These are phyloP conservation scores for Leptinotarsa defecta DNA, from an alignment of 1,140 invertebrate species.

Conservation along the genomic window DNA sequence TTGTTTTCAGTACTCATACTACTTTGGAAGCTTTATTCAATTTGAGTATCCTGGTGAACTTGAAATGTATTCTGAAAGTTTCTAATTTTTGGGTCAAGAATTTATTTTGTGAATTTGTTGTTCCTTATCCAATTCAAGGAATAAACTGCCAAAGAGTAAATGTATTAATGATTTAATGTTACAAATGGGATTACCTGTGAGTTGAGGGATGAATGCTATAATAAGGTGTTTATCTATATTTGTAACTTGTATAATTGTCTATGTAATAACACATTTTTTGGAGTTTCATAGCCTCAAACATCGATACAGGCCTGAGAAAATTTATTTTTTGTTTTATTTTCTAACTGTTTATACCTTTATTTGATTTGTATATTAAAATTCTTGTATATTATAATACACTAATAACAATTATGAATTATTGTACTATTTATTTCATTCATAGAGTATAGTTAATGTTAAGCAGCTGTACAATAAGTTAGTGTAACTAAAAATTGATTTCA, in stretches of 20 bases:
- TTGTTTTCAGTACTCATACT: not conserved
- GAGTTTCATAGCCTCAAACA: slow-evolving; percentile 26
- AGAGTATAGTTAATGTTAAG: slow-evolving; percentile 14
- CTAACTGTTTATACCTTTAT: not conserved
- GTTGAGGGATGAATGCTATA: slow-evolving; percentile 23
- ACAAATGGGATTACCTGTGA: slow-evolving; percentile 28
- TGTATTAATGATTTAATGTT: slow-evolving; percentile 22
- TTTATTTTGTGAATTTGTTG: slow-evolving; percentile 12
- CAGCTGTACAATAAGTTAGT: slow-evolving; percentile 15
- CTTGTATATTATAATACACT: slow-evolving; percentile 21
- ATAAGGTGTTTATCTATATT: slow-evolving; percentile 22
- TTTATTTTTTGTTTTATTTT: not conserved
- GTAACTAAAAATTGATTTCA: slow-evolving; percentile 19
- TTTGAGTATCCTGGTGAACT: not conserved
- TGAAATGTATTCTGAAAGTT: slow-evolving; percentile 2
- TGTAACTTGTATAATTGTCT: slow-evolving; percentile 33
- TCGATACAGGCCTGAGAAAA: slow-evolving; percentile 34
- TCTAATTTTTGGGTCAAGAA: not conserved
- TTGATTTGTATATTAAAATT: slow-evolving; percentile 15
- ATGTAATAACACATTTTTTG: slow-evolving; percentile 26
- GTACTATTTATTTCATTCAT: slow-evolving; percentile 6
- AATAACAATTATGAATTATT: not conserved
- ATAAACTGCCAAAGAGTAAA: slow-evolving; percentile 21
- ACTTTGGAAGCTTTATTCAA: not conserved
- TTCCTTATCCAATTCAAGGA: not conserved